Percentiles rank a stretch among this genome's conserved stretches.
Conservation (phyloP, 2,113 vertebrate species). For the Athene cunicularia region DNA sequence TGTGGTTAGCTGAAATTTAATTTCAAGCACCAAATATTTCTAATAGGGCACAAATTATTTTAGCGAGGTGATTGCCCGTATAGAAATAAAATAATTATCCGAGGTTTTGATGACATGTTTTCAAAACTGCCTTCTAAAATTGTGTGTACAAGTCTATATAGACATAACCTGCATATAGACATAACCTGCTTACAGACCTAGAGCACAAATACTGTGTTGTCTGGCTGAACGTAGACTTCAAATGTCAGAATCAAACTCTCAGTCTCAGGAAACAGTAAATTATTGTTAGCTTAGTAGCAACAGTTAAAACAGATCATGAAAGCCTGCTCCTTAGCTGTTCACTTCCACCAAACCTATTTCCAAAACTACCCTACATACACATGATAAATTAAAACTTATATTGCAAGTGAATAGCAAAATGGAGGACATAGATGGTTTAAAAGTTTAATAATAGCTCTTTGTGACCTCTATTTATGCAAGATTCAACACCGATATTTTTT, state of each 20-base stretch:
- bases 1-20: not conserved
- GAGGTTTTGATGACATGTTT: not conserved
- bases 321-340: not conserved
- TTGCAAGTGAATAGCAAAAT: not conserved
- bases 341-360: not conserved
- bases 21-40: not conserved
- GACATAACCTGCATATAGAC: not conserved
- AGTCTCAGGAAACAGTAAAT: not conserved
- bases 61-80: not conserved
- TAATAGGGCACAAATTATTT: not conserved
- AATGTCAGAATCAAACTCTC: not conserved
- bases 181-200: not conserved
- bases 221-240: not conserved
- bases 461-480: not conserved
- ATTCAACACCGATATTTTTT: not conserved
- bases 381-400: not conserved
- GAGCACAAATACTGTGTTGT: not conserved
- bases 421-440: not conserved
- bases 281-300: not conserved
- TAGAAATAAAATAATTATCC: constrained; percentile 6
- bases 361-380: not conserved
- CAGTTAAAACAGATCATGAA: not conserved
- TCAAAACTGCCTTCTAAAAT: not conserved
- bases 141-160: not conserved
- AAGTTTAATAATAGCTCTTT: not conserved